phyloP scores from a whole-genome alignment of 2,797 vertebrate genomes.

The Erpetoichthys calabaricus region DNA sequence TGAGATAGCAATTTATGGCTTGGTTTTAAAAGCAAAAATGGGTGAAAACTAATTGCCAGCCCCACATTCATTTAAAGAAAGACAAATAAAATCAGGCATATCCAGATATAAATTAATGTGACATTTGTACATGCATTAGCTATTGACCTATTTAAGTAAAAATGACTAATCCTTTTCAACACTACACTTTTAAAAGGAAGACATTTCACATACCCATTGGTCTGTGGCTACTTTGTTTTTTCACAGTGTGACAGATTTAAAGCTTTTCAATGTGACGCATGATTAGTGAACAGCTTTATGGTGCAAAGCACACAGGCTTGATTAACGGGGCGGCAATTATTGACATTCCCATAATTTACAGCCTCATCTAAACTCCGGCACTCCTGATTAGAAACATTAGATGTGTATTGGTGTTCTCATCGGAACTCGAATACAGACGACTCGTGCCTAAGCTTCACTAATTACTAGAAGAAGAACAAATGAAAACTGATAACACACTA shows the following conservation, averaged over 20 bases:
- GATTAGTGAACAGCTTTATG: slow-evolving; percentile 56
- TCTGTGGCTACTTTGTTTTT: slow-evolving; percentile 12
- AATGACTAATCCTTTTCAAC: no score
- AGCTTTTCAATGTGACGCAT: slow-evolving; percentile 46
- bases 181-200: no score
- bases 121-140: no score
- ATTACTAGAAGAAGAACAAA: slow-evolving; percentile 43
- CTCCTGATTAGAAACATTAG: slow-evolving; percentile 65
- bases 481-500: slow-evolving; percentile 30
- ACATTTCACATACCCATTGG: slow-evolving; percentile 6
- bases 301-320: slow-evolving; percentile 24
- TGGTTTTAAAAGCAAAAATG: no score
- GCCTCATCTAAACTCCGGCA: slow-evolving; percentile 54
- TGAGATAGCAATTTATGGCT: no score
- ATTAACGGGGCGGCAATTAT: slow-evolving; percentile 52
- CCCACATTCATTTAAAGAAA: no score
- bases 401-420: slow-evolving; percentile 54
- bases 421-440: slow-evolving; percentile 45
- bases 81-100: no score
- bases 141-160: no score
- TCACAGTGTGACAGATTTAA: slow-evolving; percentile 39
- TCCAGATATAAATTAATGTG: no score
- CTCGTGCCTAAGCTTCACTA: slow-evolving; percentile 48
- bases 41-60: no score
- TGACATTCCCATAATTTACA: slow-evolving; percentile 65